phyloP scores from a whole-genome alignment of 2,797 vertebrate genomes.

The Spinibarbus caldwelli region DNA sequence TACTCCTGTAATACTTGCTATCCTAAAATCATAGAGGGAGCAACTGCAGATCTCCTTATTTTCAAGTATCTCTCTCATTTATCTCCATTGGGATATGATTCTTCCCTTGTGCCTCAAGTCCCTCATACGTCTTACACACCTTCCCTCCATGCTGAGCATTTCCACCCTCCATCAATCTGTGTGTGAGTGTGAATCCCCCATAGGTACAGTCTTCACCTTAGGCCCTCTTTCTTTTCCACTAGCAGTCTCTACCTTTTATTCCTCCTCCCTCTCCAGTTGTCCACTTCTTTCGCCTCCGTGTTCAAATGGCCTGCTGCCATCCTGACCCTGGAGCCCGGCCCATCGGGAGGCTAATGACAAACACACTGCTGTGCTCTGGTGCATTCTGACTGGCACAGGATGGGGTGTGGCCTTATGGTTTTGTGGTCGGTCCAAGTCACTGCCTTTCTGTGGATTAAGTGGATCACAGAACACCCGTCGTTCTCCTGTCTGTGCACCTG shows the following conservation, averaged over 20 bases:
- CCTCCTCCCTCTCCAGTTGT: neutral
- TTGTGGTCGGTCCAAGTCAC: constrained; percentile 57
- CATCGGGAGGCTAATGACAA: constrained; percentile 77
- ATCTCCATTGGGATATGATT: neutral
- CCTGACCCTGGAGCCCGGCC: constrained; percentile 53
- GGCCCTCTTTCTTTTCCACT: constrained; percentile 23
- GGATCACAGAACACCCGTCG: constrained; percentile 57
- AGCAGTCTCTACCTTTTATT: neutral
- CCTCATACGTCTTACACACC: neutral
- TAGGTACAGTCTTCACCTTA: constrained; percentile 15
- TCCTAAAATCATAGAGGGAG: neutral
- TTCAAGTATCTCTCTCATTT: neutral
- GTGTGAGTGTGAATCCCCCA: neutral
- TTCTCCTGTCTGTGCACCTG: constrained; percentile 32
- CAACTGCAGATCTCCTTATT: neutral
- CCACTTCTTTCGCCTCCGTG: constrained; percentile 4
- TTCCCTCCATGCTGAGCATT: neutral
- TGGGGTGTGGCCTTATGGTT: constrained; percentile 37
- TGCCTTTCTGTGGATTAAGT: constrained; percentile 69
- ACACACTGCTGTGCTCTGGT: constrained; percentile 64
- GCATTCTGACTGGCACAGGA: constrained; percentile 62
- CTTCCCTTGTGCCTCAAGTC: neutral
- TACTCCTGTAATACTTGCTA: neutral
- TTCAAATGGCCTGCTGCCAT: constrained; percentile 12
- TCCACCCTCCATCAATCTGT: constrained; percentile 1